phyloP scores from a whole-genome alignment of 2,888 invertebrate species.

The Andrena marginata region DNA sequence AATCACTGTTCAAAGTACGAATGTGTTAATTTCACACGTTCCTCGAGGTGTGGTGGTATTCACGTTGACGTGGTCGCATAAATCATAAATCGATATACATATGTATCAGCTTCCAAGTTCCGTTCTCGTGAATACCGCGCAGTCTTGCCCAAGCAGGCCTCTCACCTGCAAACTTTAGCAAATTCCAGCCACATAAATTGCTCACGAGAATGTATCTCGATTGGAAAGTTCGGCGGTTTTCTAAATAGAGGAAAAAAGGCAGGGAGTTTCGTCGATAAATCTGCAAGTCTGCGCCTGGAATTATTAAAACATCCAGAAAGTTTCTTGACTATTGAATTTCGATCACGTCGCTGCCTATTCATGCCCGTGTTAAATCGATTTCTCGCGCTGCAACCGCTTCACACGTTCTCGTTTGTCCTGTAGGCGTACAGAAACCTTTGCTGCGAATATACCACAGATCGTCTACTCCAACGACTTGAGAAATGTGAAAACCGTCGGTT shows the following conservation, averaged over 20 bases:
- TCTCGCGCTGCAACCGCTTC: neutral
- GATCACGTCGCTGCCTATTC: constrained; percentile 16
- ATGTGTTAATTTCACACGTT: constrained; percentile 15
- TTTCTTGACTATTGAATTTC: constrained; percentile 27
- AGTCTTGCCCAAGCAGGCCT: constrained; percentile 5
- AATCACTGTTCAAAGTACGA: neutral
- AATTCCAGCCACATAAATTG: constrained; percentile 58
- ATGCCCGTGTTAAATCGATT: neutral
- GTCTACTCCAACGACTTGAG: neutral
- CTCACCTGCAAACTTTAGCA: constrained; percentile 57
- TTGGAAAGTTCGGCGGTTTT: constrained; percentile 47
- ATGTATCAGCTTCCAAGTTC: constrained; percentile 32
- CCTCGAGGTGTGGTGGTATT: neutral
- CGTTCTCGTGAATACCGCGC: constrained; percentile 34
- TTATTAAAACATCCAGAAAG: constrained; percentile 41
- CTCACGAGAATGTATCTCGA: constrained; percentile 38
- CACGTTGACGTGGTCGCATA: constrained; percentile 20
- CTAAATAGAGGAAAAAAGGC: constrained; percentile 38
- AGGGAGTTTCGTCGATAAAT: constrained; percentile 52
- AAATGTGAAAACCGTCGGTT: too few relatives aligned
- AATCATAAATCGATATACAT: constrained; percentile 52
- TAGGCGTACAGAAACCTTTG: neutral
- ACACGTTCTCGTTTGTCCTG: neutral
- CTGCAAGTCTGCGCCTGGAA: constrained; percentile 18
- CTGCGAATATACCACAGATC: neutral